These are phyloP conservation scores for Lepisosteus osseus DNA, from an alignment of 2,113 vertebrate genomes.

Conservation along the genomic window DNA sequence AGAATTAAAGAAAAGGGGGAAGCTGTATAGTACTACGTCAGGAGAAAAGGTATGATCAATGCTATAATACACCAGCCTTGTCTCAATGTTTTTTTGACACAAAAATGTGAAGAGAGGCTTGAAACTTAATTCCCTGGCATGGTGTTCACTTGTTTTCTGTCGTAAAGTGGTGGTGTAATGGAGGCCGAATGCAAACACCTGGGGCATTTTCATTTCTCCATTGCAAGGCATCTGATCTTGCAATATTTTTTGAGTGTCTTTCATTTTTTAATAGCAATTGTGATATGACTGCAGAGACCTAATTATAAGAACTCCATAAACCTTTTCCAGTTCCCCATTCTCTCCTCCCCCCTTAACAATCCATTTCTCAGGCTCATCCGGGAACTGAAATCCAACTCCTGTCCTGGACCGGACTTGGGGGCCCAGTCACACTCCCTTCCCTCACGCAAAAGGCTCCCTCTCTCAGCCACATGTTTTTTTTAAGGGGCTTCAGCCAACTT, in stretches of 20 bases:
- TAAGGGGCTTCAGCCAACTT: slow-evolving; percentile 24
- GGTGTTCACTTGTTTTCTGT: slow-evolving; percentile 27
- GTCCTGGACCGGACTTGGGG: slow-evolving; percentile 14
- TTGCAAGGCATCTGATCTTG: slow-evolving; percentile 4
- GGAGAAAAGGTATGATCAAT: slow-evolving; percentile 14
- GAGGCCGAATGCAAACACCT: not conserved
- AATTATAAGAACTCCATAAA: slow-evolving; percentile 3
- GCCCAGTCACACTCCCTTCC: not conserved
- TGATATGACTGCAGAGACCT: slow-evolving; percentile 19
- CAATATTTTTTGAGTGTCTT: not conserved
- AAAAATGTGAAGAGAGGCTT: slow-evolving; percentile 27
- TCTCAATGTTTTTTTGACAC: slow-evolving; percentile 24
- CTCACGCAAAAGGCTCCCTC: not conserved
- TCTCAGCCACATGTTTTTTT: slow-evolving; percentile 20
- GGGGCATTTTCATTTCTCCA: not conserved
- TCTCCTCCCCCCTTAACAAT: not conserved
- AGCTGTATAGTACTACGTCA: slow-evolving; percentile 20
- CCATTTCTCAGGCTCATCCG: slow-evolving; percentile 13
- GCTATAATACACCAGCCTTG: slow-evolving; percentile 8
- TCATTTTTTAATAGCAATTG: slow-evolving; percentile 21
- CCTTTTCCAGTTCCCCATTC: not conserved
- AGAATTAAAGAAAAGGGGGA: slow-evolving; percentile 11
- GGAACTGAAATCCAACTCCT: slow-evolving; percentile 26
- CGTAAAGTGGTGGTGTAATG: slow-evolving; percentile 17
- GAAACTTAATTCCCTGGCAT: slow-evolving; percentile 11